These are phyloP conservation scores for Melopsittacus undulatus DNA, from an alignment of 2,797 vertebrate genomes.

Conservation along the genomic window DNA sequence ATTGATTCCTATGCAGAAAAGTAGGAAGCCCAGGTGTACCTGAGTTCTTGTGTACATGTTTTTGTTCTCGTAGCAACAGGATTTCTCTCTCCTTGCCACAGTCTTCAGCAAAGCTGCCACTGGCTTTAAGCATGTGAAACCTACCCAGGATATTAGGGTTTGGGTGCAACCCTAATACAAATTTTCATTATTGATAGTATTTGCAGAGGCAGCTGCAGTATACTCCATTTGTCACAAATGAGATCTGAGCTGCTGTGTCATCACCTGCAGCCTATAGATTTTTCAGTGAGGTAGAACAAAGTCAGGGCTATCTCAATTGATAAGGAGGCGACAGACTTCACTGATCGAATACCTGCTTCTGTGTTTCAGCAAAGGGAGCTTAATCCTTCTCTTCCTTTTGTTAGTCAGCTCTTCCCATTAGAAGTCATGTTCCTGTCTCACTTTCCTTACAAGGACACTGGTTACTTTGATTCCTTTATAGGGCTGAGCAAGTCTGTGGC, in stretches of 20 bases:
- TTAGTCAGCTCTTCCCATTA: neutral
- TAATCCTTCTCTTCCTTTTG: neutral
- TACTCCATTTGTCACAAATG: neutral
- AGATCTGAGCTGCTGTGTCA: neutral
- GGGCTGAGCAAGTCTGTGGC: neutral
- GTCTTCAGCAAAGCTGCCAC: neutral
- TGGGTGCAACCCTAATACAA: neutral
- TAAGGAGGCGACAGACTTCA: neutral
- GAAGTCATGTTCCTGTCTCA: constrained; percentile 27
- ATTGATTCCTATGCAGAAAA: neutral
- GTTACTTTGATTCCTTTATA: constrained; percentile 36
- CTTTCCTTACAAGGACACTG: neutral
- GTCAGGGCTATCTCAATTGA: neutral
- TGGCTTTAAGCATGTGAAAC: neutral
- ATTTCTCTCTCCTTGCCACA: neutral
- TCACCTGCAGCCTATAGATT: neutral
- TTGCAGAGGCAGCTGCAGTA: neutral
- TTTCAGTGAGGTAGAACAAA: neutral
- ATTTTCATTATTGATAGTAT: neutral
- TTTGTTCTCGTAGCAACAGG: neutral
- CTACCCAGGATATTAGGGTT: neutral
- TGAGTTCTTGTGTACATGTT: neutral
- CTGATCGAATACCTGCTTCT: neutral
- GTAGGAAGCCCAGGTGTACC: neutral
- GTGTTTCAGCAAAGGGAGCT: constrained; percentile 14